Conservation (phyloP, 2,888 invertebrate genomes). For the Marronus borbonicus region DNA sequence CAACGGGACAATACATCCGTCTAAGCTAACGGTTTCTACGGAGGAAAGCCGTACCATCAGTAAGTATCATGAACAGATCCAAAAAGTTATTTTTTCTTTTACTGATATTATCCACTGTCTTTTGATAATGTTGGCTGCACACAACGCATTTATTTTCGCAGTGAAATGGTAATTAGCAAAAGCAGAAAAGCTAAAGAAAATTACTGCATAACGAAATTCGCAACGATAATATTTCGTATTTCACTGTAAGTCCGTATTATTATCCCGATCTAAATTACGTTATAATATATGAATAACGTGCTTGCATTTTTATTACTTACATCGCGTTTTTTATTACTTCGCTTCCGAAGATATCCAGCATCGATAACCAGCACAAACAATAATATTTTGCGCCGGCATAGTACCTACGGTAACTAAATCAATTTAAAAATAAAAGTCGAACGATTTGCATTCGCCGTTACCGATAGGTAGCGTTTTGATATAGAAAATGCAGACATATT, state of each 20-base stretch:
- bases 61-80: too few species aligned
- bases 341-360: conserved; percentile 6
- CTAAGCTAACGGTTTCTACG: too few species aligned
- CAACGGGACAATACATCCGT: too few species aligned
- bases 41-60: too few species aligned
- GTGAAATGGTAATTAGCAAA: too few species aligned
- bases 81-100: too few species aligned
- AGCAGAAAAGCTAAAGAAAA: too few species aligned
- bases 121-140: too few species aligned
- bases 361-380: conserved; percentile 14
- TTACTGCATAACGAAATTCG: too few species aligned
- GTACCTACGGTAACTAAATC: conserved; percentile 13
- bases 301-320: conserved; percentile 20
- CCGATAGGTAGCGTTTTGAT: conserved; percentile 13
- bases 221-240: neutral
- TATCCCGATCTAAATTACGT: conserved; percentile 5
- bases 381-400: neutral
- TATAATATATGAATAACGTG: neutral
- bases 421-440: conserved; percentile 26
- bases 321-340: neutral
- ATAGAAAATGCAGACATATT: conserved; percentile 26
- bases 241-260: neutral
- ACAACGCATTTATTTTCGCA: too few species aligned
- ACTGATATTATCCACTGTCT: too few species aligned
- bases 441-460: conserved; percentile 13